phyloP scores from a whole-genome alignment of 1,140 invertebrate genomes.

The Apis cerana region DNA sequence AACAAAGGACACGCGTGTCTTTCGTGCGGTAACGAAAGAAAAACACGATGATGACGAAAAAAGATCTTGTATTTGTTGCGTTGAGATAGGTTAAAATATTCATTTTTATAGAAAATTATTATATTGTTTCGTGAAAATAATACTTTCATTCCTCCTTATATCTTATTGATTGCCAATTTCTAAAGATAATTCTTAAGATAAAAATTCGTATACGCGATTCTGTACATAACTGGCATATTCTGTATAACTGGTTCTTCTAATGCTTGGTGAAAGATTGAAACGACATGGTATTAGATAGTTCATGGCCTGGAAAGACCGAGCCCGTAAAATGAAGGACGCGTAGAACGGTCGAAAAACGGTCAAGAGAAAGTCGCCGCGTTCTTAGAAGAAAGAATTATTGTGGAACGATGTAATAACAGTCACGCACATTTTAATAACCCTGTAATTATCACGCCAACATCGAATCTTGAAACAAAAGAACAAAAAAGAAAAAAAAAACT shows the following conservation, averaged over 20 bases:
- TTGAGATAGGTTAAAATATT: too few relatives aligned
- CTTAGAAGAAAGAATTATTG: conserved; percentile 1
- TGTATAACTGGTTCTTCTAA: not conserved
- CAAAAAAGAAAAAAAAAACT: not conserved
- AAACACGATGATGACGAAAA: conserved; percentile 1
- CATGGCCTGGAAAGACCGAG: not conserved
- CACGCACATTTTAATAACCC: not conserved
- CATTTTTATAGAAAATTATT: too few relatives aligned
- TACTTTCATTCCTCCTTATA: too few relatives aligned
- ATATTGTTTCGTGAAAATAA: too few relatives aligned
- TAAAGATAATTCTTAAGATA: too few relatives aligned
- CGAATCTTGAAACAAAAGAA: not conserved
- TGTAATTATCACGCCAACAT: not conserved
- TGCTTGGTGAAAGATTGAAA: not conserved
- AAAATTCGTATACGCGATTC: not conserved
- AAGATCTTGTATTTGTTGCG: too few relatives aligned
- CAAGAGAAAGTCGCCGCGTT: conserved; percentile 31
- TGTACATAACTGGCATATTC: too few relatives aligned
- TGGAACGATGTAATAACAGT: conserved; percentile 13
- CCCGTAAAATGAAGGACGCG: conserved; percentile 1
- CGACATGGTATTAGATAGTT: conserved; percentile 21
- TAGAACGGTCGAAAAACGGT: not conserved
- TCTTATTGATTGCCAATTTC: too few relatives aligned
- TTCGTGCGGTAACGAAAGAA: not conserved
- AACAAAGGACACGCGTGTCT: not conserved